Conservation (phyloP, 2,113 vertebrate species). For the Forbesichthys agassizii region DNA sequence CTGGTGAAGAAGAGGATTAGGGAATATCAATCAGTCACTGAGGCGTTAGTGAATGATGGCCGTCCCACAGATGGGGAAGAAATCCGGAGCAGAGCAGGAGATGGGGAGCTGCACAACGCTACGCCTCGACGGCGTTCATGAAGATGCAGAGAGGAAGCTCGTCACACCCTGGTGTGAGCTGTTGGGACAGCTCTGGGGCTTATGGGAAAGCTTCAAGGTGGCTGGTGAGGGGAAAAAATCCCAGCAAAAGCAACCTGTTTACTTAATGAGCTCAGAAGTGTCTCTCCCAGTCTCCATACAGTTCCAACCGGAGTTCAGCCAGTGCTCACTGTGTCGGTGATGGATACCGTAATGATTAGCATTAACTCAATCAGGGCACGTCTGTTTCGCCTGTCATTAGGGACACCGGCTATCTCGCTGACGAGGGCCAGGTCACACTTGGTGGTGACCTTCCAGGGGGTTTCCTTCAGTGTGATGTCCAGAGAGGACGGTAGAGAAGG, state of each 20-base stretch:
- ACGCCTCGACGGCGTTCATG: constrained; percentile 42
- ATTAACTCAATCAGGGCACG: constrained; percentile 72
- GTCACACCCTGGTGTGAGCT: constrained; percentile 57
- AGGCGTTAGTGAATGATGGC: not conserved
- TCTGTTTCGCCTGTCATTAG: constrained; percentile 71
- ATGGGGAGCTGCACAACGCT: not conserved
- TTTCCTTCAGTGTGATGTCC: constrained; percentile 49
- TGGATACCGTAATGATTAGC: constrained; percentile 70
- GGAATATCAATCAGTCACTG: not conserved
- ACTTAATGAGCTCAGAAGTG: constrained; percentile 74
- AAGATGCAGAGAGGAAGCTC: constrained; percentile 46
- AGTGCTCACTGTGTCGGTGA: constrained; percentile 61
- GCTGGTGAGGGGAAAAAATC: constrained; percentile 31
- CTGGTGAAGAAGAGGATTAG: not conserved
- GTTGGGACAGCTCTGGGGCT: constrained; percentile 19
- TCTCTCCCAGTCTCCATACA: constrained; percentile 67
- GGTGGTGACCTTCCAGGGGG: constrained; percentile 47
- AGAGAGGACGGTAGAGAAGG: constrained; percentile 22
- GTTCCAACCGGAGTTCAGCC: constrained; percentile 63
- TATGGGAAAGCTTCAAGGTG: constrained; percentile 30
- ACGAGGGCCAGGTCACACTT: constrained; percentile 66
- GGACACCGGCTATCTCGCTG: constrained; percentile 65
- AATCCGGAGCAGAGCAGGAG: not conserved
- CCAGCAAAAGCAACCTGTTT: constrained; percentile 56
- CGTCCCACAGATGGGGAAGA: too few species aligned